phyloP scores from a whole-genome alignment of 2,888 invertebrate species.

The Cerceris rybyensis region DNA sequence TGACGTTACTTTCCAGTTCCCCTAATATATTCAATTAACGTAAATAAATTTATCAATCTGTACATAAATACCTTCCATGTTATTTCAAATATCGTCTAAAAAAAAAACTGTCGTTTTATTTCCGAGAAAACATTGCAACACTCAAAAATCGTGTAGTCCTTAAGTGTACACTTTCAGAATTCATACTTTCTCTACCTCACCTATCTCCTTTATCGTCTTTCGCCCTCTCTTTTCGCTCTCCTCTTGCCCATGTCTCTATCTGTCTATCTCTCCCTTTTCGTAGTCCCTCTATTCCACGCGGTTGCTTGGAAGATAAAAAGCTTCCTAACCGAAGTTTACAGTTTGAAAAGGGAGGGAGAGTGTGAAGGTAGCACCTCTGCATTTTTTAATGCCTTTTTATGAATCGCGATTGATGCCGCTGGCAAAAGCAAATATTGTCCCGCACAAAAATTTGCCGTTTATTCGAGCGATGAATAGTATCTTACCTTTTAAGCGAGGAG shows the following conservation, averaged over 20 bases:
- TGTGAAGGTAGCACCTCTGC: slow-evolving; percentile 43
- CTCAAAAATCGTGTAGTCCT: slow-evolving; percentile 32
- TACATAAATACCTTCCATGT: too few relatives aligned
- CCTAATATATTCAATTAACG: too few relatives aligned
- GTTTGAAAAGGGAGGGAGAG: slow-evolving; percentile 26
- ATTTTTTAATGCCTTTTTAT: slow-evolving; percentile 63
- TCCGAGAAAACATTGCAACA: slow-evolving; percentile 22
- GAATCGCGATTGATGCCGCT: slow-evolving; percentile 48
- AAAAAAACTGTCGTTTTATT: slow-evolving; percentile 6
- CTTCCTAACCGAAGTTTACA: slow-evolving; percentile 38
- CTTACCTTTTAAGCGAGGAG: slow-evolving; percentile 14
- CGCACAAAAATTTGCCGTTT: slow-evolving; percentile 17
- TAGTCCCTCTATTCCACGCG: background rate
- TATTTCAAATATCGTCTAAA: background rate
- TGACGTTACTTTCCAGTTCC: too few relatives aligned
- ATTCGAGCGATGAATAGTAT: slow-evolving; percentile 33
- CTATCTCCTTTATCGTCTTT: slow-evolving; percentile 1
- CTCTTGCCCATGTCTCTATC: background rate
- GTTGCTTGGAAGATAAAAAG: slow-evolving; percentile 47
- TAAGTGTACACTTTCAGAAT: slow-evolving; percentile 10
- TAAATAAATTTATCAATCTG: too few relatives aligned
- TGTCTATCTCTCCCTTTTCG: background rate
- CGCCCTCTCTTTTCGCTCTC: background rate
- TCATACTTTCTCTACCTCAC: slow-evolving; percentile 12
- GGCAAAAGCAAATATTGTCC: slow-evolving; percentile 33